phyloP scores from a whole-genome alignment of 2,888 invertebrate genomes.

The Dicyrtoma fusca region DNA sequence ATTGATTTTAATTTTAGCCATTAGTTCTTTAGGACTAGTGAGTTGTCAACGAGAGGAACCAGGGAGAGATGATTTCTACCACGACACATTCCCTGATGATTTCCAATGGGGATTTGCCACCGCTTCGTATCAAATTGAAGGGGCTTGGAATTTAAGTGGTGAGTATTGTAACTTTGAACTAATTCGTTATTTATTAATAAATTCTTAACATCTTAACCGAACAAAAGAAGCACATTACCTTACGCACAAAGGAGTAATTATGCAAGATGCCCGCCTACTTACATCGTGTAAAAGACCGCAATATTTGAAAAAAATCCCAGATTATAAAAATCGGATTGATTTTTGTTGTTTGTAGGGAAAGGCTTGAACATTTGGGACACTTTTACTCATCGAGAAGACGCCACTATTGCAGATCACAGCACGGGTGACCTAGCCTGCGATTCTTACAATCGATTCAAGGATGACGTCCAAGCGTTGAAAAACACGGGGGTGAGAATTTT shows the following conservation, averaged over 20 bases:
- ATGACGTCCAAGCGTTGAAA: conserved; percentile 60
- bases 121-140: conserved; percentile 58
- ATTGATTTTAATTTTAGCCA: conserved; percentile 7
- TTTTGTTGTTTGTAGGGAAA: conserved; percentile 39
- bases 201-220: no score
- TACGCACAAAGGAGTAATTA: not conserved
- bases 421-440: conserved; percentile 61
- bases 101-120: conserved; percentile 58
- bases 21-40: not conserved
- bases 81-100: conserved; percentile 53
- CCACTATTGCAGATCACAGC: conserved; percentile 58
- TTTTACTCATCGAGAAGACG: conserved; percentile 58
- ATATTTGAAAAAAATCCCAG: no score
- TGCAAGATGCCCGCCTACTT: no score
- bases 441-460: conserved; percentile 60
- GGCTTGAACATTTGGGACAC: conserved; percentile 57
- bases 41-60: not conserved
- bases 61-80: conserved; percentile 22
- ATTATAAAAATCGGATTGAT: not conserved
- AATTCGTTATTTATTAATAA: no score
- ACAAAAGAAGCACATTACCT: no score
- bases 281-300: no score
- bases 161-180: not conserved
- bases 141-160: conserved; percentile 59
- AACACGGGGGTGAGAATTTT: conserved; percentile 59